Base-by-base conservation (phyloP, 2,888 invertebrate species). In the Fragum whitleyi region DNA sequence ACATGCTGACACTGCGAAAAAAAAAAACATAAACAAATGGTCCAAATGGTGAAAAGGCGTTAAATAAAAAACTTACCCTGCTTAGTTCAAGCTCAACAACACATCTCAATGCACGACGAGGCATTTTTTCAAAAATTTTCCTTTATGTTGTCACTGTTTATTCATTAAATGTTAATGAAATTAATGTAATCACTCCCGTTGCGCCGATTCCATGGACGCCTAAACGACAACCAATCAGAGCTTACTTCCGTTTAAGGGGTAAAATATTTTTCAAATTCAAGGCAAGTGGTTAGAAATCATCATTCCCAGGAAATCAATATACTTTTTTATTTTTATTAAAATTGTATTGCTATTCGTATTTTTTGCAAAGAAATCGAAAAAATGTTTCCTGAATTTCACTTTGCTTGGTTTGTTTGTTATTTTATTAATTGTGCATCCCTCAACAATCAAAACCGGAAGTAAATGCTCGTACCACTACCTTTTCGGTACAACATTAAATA, bases 31-130 rank as follows among this genome's bases (percentile, higher is more conserved):
- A 69, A 69, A 53, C 16, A 51, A 51, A 23, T 55, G n/a, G 19
- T 14, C 14, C 23, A 70, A 70, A 70, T 23, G 21, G n/a, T n/a
- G 0, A 36, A n/a, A 51, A 21, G 14, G 16, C 1, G 23, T 36
- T 2, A 32, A 7, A 29, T 36, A 28, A 14, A n/a, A 29, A 28
- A 84, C 89, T 87, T 83, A 92, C 92, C 81, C 87, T 85, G 70
- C 88, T 83, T 14, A 92, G 77, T 42, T 90, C 85, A 16, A 92
- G 78, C 71, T 92, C 91, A 23, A 91, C 91, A 76, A 89, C 74
- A 77, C 91, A 91, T 75, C 91, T 86, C 26, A 92, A 78, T 39
- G 92, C 91, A 83, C 90, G 86, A 65, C 91, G 81, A 32, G 91
- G 91, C 91, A 91, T 91, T 75, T 62, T 86, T 47, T 14, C 61